Base-by-base conservation (phyloP, 2,888 invertebrate genomes). In the Coenonympha glycerion region DNA sequence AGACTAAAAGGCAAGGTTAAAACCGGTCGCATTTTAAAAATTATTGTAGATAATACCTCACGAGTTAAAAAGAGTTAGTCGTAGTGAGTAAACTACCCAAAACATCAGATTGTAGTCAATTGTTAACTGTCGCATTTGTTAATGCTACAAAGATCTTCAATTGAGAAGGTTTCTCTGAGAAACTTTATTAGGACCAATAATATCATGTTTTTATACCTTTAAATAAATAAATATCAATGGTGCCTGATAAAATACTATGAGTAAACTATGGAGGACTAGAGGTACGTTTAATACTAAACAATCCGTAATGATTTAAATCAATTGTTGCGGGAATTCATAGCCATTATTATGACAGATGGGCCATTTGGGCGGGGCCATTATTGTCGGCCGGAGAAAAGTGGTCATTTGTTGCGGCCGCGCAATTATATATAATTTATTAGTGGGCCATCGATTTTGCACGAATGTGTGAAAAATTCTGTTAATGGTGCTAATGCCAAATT, bases 311-410 rank as follows among this genome's bases (percentile, higher is more conserved):
- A 42, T 44, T 44, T 15, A 31, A 44, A 31, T 44, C 44, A 33
- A 44, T 44, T 44, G 31, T 3, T 31, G 31, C 9, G 21, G 13
- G 44, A 44, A 44, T 44, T 31, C 31, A 13, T 13, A 19, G 44
- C 19, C 31, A 44, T 44, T 31, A 44, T 44, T 44, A 44, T 44
- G 31, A 44, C 31, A 31, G 31, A 44, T 44, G 15, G 31, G 31
- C 21, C 44, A 44, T 44, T 44, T 31, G 8, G 31, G 15, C 33
- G 11, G 9, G 8, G 15, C 33, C 33, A 44, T 44, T 44, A 44
- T 44, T 31, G 44, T 21, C 19, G 44, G 22, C n/a, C 15, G 44
- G 30, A 22, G 44, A 33, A 31, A 44, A 44, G 44, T 44, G 44
- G 31, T 22, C 21, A 44, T 44, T 44, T 44, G 31, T 44, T 31